Evolutionary conservation across 2,888 invertebrate genomes (phyloP).

Genomic region (Apoda limacodes): DNA sequence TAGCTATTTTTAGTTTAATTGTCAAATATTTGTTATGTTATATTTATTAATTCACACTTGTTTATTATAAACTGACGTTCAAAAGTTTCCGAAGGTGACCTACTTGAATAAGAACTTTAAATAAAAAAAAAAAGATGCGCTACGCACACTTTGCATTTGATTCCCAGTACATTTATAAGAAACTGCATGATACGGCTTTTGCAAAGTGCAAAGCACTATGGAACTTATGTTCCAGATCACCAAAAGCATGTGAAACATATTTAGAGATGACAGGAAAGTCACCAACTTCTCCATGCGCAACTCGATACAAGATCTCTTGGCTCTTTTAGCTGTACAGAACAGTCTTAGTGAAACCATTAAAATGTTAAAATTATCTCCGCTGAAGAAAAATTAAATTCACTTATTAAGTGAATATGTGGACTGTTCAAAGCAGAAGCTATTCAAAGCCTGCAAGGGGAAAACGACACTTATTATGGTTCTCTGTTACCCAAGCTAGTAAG

Average conservation of each 20-base stretch:
- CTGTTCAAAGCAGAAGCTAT: constrained; percentile 18
- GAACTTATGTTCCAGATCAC: constrained; percentile 19
- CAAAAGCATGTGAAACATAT: constrained; percentile 19
- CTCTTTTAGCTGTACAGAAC: constrained; percentile 16
- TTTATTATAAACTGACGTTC: too few species aligned
- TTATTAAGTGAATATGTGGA: constrained; percentile 19
- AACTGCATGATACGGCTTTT: constrained; percentile 17
- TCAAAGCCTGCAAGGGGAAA: too few species aligned
- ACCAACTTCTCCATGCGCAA: constrained; percentile 18
- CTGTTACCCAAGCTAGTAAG: constrained; percentile 15
- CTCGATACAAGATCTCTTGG: constrained; percentile 18
- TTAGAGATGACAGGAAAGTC: constrained; percentile 17
- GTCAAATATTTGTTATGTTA: too few species aligned
- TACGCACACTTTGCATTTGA: constrained; percentile 20
- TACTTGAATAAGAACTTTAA: too few species aligned
- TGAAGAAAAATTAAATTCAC: constrained; percentile 20
- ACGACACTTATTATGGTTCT: constrained; percentile 19
- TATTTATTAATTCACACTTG: too few species aligned
- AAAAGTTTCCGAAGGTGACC: too few species aligned
- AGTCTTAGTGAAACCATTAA: constrained; percentile 14
- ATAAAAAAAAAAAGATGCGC: constrained; percentile 20
- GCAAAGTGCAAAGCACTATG: constrained; percentile 17
- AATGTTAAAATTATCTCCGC: constrained; percentile 5
- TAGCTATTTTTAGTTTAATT: too few species aligned
- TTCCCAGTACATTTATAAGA: constrained; percentile 12